Base-by-base conservation (phyloP, 1,140 invertebrate genomes). In the Probaryconus sp. region DNA sequence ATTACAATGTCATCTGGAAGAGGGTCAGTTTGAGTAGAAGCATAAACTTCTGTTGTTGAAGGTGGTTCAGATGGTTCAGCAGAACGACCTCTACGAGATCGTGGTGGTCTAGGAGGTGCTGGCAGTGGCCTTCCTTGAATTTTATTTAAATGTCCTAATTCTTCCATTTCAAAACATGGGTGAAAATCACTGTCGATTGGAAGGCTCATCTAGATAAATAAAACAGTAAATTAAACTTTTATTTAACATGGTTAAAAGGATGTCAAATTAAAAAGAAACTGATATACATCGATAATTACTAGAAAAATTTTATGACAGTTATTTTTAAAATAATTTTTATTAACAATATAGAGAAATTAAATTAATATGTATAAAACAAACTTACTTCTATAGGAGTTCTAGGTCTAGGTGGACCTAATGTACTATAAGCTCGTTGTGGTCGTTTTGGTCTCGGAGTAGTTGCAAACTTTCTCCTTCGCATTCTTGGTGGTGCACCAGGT, bases 1-100 rank as follows among this genome's bases (percentile, higher is more conserved):
- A 91, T 93, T 16, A 93, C 88, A 58, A 93, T 89, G 76, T 94
- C 93, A 79, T 94, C 93, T 0, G 93, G 93, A 13, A 95, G 77
- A 0, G 93, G 93, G 84, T 95, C 94, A 0, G 94, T 95, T 85
- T 95, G 94, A 0, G 93, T 94, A 0, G 93, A 93, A 1, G 93
- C 91, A 73, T 93, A 92, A 13, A 91, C 91, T 85, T 95, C 91
- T 76, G 18, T 88, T 60, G 68, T 83, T 78, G 51, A 85, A 81
- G 26, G 58, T 11, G 63, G 10, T 50, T 68, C 61, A 10, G 63
- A 38, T 10, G 42, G 72, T 28, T 63, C 65, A 16, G 40, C 48
- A 4, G 60, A 47, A 64, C 71, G 50, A 58, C 55, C 70, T 56
- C 76, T 89, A 45, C 86, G 82, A 79, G 88, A 84, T 78, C 93